phyloP scores from a whole-genome alignment of 2,888 invertebrate species.

The Synanthedon vespiformis region DNA sequence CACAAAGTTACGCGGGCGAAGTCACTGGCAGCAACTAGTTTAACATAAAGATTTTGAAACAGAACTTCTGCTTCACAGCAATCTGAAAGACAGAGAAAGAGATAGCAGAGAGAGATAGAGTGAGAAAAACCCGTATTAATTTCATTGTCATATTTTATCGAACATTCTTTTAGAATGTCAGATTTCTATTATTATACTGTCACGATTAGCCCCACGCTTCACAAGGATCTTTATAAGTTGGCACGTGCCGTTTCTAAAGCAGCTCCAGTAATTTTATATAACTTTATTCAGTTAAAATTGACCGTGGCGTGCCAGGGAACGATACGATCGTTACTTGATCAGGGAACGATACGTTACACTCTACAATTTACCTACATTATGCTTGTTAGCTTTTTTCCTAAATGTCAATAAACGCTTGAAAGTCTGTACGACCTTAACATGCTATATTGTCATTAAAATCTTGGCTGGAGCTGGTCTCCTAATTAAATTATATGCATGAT shows the following conservation, averaged over 20 bases:
- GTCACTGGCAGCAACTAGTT: too few relatives aligned
- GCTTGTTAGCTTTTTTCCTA: neutral
- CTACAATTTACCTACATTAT: neutral
- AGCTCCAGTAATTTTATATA: neutral
- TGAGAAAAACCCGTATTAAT: too few relatives aligned
- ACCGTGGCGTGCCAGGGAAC: constrained; percentile 2
- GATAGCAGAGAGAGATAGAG: too few relatives aligned
- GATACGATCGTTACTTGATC: constrained; percentile 1
- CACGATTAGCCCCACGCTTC: constrained; percentile 7
- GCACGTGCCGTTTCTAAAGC: constrained; percentile 23
- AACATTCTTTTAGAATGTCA: neutral
- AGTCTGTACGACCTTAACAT: too few relatives aligned
- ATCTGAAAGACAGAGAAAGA: too few relatives aligned
- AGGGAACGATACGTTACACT: neutral
- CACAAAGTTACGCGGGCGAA: too few relatives aligned
- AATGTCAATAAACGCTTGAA: neutral
- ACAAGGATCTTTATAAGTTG: constrained; percentile 35
- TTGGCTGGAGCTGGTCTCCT: too few relatives aligned
- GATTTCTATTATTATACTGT: neutral
- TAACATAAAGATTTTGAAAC: too few relatives aligned
- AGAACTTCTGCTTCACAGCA: too few relatives aligned
- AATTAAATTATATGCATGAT: too few relatives aligned
- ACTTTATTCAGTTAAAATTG: constrained; percentile 7
- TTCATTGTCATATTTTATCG: too few relatives aligned
- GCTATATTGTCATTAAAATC: too few relatives aligned